A percentile compares a stretch with the other conserved stretches of the same genome.
Evolutionary conservation across 37 sponge, comb jelly and placozoan genomes (phyloP).

Genomic region (Aplysina aerophoba): DNA sequence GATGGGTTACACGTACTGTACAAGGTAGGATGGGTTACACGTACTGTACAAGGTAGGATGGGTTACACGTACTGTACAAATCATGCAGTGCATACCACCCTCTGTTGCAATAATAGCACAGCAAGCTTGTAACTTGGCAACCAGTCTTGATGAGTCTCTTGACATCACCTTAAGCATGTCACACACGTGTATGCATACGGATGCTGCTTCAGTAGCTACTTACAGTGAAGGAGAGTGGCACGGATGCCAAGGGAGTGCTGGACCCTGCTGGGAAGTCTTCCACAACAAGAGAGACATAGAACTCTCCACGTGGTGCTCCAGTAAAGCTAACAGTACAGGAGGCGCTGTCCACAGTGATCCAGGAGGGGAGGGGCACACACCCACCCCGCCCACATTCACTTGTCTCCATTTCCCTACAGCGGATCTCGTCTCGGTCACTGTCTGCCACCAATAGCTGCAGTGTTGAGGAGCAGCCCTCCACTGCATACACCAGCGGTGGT

Average conservation of each 20-base stretch:
- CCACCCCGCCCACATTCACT: slow-evolving; percentile 14
- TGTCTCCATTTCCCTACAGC: neutral
- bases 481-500: neutral
- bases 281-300: neutral
- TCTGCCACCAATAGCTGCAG: neutral
- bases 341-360: neutral
- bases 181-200: no score
- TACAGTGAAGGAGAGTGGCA: slow-evolving; percentile 9
- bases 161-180: no score
- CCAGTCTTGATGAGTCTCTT: no score
- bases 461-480: neutral
- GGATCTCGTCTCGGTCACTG: neutral
- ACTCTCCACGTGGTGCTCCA: neutral
- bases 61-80: no score
- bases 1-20: no score
- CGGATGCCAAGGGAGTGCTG: neutral
- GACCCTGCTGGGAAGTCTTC: slow-evolving; percentile 22
- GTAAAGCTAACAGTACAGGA: neutral
- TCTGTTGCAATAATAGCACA: no score
- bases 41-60: no score
- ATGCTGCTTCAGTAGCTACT: no score
- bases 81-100: no score
- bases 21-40: no score
- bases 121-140: no score
- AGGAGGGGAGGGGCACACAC: slow-evolving; percentile 19